Base-by-base conservation (phyloP, 2,113 vertebrate genomes). In the Gymnocephalus cernua region DNA sequence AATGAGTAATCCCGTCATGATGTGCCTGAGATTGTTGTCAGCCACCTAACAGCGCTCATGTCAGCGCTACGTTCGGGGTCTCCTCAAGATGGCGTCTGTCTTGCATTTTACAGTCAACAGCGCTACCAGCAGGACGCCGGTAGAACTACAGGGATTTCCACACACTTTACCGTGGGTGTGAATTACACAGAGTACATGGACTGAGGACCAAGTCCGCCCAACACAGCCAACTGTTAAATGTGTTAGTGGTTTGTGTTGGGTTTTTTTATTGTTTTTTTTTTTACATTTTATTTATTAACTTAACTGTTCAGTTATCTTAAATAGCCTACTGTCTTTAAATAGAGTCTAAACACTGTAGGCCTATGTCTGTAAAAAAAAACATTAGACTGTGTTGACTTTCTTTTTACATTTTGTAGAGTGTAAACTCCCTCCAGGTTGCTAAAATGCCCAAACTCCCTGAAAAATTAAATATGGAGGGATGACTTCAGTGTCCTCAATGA, bases 51-150 rank as follows among this genome's bases (percentile, higher is more conserved):
- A 85, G 84, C 69, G 82, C 74, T 85, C 38, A 41, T 41, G 38
- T 10, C 38, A 41, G 38, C 69, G 82, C 74, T 85, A 84, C 65
- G 78, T 75, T 86, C 70, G 69, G 90, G 88, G 71, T 92, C 88
- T 94, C 92, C 92, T 92, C 94, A 95, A 95, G 94, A 95, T 95
- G 94, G 94, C 93, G 94, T 80, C 92, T 2, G 76, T 18, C 62
- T 21, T 48, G 50, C 74, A 56, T 65, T 64, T 47, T 41, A 32
- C 41, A 67, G 87, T 59, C 87, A 87, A 88, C 83, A 88, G 88
- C 85, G 79, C 66, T 84, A 3, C 80, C 89, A 9, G 27, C 65
- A 59, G 92, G 87, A 62, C 23, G 47, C 44, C 3, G 16, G 4
- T 1, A 1, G 74, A 53, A 90, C 48, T 86, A 16, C 91, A 80